phyloP scores from a whole-genome alignment of 2,888 invertebrate genomes.

The Dolomedes plantarius region DNA sequence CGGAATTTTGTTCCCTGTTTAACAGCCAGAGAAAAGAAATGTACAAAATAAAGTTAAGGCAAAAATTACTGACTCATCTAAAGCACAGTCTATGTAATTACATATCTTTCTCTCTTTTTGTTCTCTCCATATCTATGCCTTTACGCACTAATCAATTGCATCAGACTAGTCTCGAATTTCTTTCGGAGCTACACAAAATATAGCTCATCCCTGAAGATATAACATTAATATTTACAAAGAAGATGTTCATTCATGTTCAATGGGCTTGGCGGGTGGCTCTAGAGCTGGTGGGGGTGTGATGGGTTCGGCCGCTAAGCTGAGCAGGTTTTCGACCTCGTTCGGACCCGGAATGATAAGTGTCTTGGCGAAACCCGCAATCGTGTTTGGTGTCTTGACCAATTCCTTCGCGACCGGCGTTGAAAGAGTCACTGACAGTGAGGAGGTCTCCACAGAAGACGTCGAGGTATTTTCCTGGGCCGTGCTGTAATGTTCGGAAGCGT shows the following conservation, averaged over 20 bases:
- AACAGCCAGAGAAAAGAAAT: neutral
- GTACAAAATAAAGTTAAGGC: neutral
- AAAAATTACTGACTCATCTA: neutral
- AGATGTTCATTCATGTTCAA: conserved; percentile 40
- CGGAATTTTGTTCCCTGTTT: neutral
- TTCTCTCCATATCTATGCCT: neutral
- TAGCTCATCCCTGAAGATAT: conserved; percentile 31
- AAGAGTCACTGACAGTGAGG: conserved; percentile 23
- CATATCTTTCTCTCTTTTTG: too few relatives aligned
- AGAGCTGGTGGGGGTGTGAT: conserved; percentile 50
- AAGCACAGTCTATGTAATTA: neutral
- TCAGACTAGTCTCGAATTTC: conserved; percentile 48
- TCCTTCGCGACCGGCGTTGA: conserved; percentile 3
- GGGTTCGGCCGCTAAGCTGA: conserved; percentile 52
- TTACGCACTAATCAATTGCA: conserved; percentile 18
- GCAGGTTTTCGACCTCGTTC: conserved; percentile 48
- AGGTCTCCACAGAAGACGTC: conserved; percentile 13
- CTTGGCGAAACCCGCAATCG: conserved; percentile 62
- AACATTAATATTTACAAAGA: neutral
- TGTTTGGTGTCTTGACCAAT: conserved; percentile 45
- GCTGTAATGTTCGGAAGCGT: conserved; percentile 53
- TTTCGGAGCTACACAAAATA: conserved; percentile 41
- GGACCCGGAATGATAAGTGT: conserved; percentile 62
- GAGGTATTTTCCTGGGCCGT: conserved; percentile 37
- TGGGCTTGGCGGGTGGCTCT: conserved; percentile 36